Base-by-base conservation (phyloP, 2,888 invertebrate species). In the Ochlodes sylvanus region DNA sequence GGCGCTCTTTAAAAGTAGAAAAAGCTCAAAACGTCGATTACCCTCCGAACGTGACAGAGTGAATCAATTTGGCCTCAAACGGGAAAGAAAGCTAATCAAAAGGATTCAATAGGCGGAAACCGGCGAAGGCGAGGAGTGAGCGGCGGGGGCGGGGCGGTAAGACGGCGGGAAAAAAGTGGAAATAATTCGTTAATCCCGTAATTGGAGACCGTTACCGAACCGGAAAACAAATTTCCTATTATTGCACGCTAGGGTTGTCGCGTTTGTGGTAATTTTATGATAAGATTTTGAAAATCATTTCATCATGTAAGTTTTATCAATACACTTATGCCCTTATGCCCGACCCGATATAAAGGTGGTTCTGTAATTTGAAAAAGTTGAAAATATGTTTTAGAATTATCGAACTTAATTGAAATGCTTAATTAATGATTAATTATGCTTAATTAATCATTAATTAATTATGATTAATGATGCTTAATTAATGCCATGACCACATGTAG, bases 151-250 rank as follows among this genome's bases (percentile, higher is more conserved):
- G 77, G 19, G 32, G 87, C 84, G 76, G 79, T 75, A 77, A 69
- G 78, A 75, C 76, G 76, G 73, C 74, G 75, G 78, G 83, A 89
- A 91, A 85, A 93, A 92, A 90, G 91, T 92, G 92, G 92, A 92
- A 92, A 92, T 92, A 93, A 93, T 93, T 92, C 89, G 86, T 91
- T 93, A 93, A 93, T 93, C 89, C 80, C 89, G 92, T 92, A 93
- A 90, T 92, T 91, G 92, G 87, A 86, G 82, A 88, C 84, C 88
- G 92, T 92, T 88, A 93, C 91, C 93, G 93, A 93, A 94, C 93
- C 93, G 93, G 93, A 93, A 93, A 91, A 92, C 92, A 92, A 94
- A 93, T 94, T 93, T 92, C 89, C 93, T 87, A 92, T 92, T 91
- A 93, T 90, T 90, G 87, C 77, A 67, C 66, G 63, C 15, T 78